Evolutionary conservation across 2,888 invertebrate species (phyloP).

Genomic region (Sarcophaga variegata): DNA sequence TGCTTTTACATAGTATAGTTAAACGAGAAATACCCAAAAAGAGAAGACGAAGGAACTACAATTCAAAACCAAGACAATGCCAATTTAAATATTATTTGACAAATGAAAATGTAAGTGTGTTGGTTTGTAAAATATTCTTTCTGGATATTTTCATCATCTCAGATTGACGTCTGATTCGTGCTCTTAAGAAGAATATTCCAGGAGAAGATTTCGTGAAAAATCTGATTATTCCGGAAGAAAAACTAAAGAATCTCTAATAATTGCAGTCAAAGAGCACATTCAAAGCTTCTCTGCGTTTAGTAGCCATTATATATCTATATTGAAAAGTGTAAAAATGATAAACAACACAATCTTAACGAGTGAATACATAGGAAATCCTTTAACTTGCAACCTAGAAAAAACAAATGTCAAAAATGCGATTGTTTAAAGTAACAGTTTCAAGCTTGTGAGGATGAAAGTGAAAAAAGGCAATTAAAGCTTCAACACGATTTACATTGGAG

Average conservation of each 20-base stretch:
- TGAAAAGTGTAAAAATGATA: conserved; percentile 29
- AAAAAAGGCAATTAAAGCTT: neutral
- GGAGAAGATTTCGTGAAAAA: conserved; percentile 22
- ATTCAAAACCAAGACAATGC: too few species aligned
- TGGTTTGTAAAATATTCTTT: conserved; percentile 38
- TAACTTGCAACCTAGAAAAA: conserved; percentile 19
- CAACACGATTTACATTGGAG: conserved; percentile 1
- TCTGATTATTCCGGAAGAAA: neutral
- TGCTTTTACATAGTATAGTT: too few species aligned
- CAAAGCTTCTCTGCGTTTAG: conserved; percentile 11
- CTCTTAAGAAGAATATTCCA: conserved; percentile 28
- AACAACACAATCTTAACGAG: conserved; percentile 14
- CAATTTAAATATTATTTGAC: too few species aligned
- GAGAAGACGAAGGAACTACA: too few species aligned
- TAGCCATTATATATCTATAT: neutral
- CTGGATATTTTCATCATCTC: conserved; percentile 41
- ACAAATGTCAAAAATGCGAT: conserved; percentile 5
- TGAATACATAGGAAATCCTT: conserved; percentile 1
- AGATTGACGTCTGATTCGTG: conserved; percentile 37
- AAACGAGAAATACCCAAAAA: too few species aligned
- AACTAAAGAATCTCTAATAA: conserved; percentile 23
- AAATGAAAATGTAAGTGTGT: conserved; percentile 29
- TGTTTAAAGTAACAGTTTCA: neutral
- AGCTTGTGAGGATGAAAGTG: neutral
- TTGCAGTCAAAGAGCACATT: conserved; percentile 32